Base-by-base conservation (phyloP, 2,888 invertebrate species). In the Pseudococcus viburni region DNA sequence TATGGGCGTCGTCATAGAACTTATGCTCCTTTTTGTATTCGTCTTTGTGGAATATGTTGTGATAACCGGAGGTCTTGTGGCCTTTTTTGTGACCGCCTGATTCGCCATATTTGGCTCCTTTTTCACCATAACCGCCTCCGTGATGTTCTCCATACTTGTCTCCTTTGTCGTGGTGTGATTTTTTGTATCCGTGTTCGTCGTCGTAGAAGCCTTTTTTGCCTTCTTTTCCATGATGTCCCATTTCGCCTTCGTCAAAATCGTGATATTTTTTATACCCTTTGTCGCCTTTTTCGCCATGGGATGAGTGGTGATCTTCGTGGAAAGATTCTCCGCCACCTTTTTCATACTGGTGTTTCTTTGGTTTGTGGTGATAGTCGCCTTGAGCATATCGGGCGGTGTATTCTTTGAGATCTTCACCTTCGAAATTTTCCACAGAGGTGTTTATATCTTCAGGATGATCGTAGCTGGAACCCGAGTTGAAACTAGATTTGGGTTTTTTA, bases 1-100 rank as follows among this genome's bases (percentile, higher is more conserved):
- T 95, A 91, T 96, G 95, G 91, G 95, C 95, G 91, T 96, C 96
- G 91, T 96, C 96, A 92, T 96, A 96, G 93, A 96, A 96, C 91
- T 94, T 95, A 91, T 95, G 95, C 90, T 95, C 95, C 90, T 94
- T 95, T 91, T 95, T 94, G 92, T 94, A 95, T 91, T 95, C 95
- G 90, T 95, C 96, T 91, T 96, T 96, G 92, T 95, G 95, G 91
- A 95, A 94, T 90, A 94, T 95, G 92, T 95, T 95, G 92, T 96
- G 95, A 92, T 94, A 95, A 0, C 95, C 95, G 91, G 94, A 95
- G 0, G 95, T 95, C 91, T 95, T 95, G 91, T 95, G 95, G 8
- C 95, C 95, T 90, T 95, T 95, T 91, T 95, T 95, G 91, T 95
- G 95, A 0, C 94, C 95, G 89, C 95, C 94, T 90, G 95, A 94